phyloP scores from a whole-genome alignment of 2,888 invertebrate species.

The Ichneumoninae sp. region DNA sequence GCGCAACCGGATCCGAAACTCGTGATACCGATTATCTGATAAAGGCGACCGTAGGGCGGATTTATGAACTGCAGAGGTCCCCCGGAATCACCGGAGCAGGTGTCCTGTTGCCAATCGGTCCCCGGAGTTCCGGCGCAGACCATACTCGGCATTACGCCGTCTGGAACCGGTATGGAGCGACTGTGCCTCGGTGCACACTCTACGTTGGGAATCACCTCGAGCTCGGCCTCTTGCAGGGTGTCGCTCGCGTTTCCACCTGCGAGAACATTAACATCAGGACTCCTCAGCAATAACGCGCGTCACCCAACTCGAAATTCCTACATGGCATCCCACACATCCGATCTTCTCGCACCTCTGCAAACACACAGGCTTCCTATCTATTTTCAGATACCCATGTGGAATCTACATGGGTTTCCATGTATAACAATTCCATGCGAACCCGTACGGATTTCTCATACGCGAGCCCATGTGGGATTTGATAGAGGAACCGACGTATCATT shows the following conservation, averaged over 20 bases:
- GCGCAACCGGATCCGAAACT: slow-evolving; percentile 84
- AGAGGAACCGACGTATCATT: too few relatives aligned
- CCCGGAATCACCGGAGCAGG: slow-evolving; percentile 79
- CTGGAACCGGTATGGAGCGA: slow-evolving; percentile 70
- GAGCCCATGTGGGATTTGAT: too few relatives aligned
- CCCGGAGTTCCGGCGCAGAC: slow-evolving; percentile 85
- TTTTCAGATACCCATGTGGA: too few relatives aligned
- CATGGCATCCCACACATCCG: too few relatives aligned
- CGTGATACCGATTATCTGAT: slow-evolving; percentile 83
- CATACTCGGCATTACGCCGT: slow-evolving; percentile 82
- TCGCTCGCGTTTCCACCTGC: slow-evolving; percentile 80
- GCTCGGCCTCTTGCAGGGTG: slow-evolving; percentile 83
- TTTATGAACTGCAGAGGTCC: slow-evolving; percentile 78
- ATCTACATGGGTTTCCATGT: too few relatives aligned
- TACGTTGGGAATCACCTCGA: slow-evolving; percentile 82
- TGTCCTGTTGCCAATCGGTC: slow-evolving; percentile 80
- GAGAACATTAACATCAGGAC: not conserved
- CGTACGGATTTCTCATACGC: too few relatives aligned
- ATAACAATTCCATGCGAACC: too few relatives aligned
- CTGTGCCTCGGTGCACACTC: slow-evolving; percentile 78
- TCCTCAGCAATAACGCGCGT: too few relatives aligned
- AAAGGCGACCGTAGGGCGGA: slow-evolving; percentile 79
- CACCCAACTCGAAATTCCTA: too few relatives aligned
- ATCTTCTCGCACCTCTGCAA: too few relatives aligned
- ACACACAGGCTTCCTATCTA: too few relatives aligned